Percentiles rank a stretch among this genome's conserved stretches.
Conservation (phyloP, 2,113 vertebrate species). For the Tympanuchus pallidicinctus region DNA sequence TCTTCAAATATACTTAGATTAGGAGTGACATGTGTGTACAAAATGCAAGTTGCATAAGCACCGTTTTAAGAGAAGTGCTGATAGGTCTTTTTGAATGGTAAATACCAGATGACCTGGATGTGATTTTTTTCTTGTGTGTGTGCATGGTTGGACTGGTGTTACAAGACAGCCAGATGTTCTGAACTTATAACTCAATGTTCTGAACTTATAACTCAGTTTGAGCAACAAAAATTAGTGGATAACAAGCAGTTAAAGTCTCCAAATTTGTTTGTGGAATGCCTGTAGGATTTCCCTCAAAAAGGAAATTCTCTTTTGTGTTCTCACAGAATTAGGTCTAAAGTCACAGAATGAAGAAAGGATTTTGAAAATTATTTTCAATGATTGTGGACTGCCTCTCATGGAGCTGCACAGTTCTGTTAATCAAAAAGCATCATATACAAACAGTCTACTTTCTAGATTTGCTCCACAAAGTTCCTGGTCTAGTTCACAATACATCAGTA, state of each 20-base stretch:
- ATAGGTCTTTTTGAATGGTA: background rate
- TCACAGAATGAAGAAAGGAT: background rate
- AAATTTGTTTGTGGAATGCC: background rate
- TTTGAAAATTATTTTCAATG: background rate
- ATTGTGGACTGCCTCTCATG: background rate
- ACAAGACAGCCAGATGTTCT: background rate
- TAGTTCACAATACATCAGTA: background rate
- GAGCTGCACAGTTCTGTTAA: background rate
- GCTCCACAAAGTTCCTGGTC: background rate
- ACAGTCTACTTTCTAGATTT: background rate
- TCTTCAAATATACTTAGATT: background rate
- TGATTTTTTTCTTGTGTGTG: background rate
- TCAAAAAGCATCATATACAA: background rate
- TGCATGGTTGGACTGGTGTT: background rate
- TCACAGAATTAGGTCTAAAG: background rate
- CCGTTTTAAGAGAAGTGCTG: background rate
- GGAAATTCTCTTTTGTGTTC: background rate
- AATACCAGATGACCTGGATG: slow-evolving; percentile 13
- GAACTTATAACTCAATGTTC: background rate
- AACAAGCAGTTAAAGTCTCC: background rate
- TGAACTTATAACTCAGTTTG: background rate
- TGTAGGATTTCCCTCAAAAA: background rate
- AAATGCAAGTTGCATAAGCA: slow-evolving; percentile 5
- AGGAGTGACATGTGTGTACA: background rate
- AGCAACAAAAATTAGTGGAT: background rate